phyloP scores from a whole-genome alignment of 2,797 vertebrate genomes.

The Menidia menidia region DNA sequence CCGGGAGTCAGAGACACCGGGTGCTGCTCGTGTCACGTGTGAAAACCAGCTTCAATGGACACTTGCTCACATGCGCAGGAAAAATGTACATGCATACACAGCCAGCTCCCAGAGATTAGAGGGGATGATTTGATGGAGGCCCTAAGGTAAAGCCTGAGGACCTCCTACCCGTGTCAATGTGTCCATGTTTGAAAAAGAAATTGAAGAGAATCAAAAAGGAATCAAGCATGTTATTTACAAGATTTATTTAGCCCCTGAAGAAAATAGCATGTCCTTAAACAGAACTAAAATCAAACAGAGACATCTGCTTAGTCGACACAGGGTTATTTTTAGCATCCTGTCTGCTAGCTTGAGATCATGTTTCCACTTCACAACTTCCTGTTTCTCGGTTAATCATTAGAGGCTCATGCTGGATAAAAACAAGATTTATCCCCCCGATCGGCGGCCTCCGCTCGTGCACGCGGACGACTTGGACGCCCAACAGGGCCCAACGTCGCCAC shows the following conservation, averaged over 20 bases:
- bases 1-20: conserved; percentile 1
- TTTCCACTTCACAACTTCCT: conserved; percentile 52
- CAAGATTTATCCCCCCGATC: not conserved
- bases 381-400: conserved; percentile 44
- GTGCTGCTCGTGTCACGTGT: conserved; percentile 16
- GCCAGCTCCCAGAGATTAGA: not conserved
- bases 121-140: not conserved
- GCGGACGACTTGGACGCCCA: not conserved
- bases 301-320: conserved; percentile 29
- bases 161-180: not conserved
- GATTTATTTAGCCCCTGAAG: not conserved
- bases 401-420: conserved; percentile 25
- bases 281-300: conserved; percentile 39
- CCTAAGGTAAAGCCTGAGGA: not conserved
- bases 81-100: not conserved
- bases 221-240: conserved; percentile 6
- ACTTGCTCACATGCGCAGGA: not conserved
- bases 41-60: conserved; percentile 19
- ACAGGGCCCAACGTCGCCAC: conserved; percentile 4
- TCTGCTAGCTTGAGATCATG: conserved; percentile 40
- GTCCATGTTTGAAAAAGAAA: not conserved
- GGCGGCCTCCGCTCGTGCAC: not conserved
- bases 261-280: conserved; percentile 24
- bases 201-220: not conserved
- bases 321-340: conserved; percentile 57